A percentile compares a stretch with the other conserved stretches of the same genome.
Conservation (phyloP, 2,888 invertebrate genomes). For the Ichneumoninae sp. region DNA sequence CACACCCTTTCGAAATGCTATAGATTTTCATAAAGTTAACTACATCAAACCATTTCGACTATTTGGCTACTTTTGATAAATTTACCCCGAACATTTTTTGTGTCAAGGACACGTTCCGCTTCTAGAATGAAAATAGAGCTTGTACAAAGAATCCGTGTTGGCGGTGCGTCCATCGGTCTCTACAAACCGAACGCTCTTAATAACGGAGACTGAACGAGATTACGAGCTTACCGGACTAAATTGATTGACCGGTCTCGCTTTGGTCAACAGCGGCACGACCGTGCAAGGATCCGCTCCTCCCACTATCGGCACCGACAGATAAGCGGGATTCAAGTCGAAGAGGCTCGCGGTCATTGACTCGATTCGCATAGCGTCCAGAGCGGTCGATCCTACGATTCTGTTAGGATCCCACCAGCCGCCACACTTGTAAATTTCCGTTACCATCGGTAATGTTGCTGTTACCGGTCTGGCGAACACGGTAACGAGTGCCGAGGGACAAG, state of each 20-base stretch:
- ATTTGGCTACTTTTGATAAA: not conserved
- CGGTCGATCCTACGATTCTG: slow-evolving; percentile 78
- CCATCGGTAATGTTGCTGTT: slow-evolving; percentile 77
- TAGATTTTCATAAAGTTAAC: too few species aligned
- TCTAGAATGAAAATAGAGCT: not conserved
- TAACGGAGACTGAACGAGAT: slow-evolving; percentile 20
- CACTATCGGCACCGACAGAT: slow-evolving; percentile 76
- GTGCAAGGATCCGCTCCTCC: slow-evolving; percentile 79
- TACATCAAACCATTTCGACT: too few species aligned
- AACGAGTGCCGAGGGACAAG: slow-evolving; percentile 76
- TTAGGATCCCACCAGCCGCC: slow-evolving; percentile 76
- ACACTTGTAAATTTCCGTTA: slow-evolving; percentile 77
- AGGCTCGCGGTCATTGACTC: slow-evolving; percentile 76
- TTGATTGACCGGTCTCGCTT: slow-evolving; percentile 72
- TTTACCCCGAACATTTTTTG: not conserved
- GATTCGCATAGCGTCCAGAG: slow-evolving; percentile 77
- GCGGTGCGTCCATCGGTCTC: not conserved
- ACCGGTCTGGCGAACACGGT: slow-evolving; percentile 79
- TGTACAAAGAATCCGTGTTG: not conserved
- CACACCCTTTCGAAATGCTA: too few species aligned
- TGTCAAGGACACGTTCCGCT: not conserved
- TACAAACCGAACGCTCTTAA: not conserved
- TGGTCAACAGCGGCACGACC: slow-evolving; percentile 78
- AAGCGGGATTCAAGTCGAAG: slow-evolving; percentile 77
- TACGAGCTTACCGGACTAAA: slow-evolving; percentile 68